Conservation (phyloP, 2,113 vertebrate genomes). For the Lagopus leucura region DNA sequence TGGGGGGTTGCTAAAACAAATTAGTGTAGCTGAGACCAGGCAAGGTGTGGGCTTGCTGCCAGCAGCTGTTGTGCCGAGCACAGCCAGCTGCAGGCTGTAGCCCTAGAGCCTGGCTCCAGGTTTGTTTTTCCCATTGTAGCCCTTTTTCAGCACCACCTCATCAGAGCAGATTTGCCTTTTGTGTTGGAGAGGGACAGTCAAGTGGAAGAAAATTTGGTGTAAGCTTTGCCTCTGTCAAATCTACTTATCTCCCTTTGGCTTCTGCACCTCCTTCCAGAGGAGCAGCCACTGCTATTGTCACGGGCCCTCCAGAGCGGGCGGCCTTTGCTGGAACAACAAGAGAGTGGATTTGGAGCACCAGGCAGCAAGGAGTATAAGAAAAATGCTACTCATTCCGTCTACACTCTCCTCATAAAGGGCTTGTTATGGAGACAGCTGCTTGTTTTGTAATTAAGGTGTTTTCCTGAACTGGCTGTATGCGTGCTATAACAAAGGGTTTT, state of each 20-base stretch:
- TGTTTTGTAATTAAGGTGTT: background rate
- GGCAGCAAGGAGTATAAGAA: background rate
- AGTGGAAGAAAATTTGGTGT: background rate
- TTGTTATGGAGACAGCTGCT: background rate
- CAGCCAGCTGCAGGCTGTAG: background rate
- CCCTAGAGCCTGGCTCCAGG: background rate
- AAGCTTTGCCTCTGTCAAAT: background rate
- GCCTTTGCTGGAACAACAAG: background rate
- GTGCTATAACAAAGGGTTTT: background rate
- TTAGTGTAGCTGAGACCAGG: background rate
- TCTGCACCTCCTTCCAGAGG: background rate
- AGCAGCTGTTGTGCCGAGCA: background rate
- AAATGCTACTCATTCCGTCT: background rate
- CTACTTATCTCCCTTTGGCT: conserved; percentile 10
- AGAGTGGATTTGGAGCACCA: background rate
- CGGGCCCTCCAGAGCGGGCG: fast-evolving
- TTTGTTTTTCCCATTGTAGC: background rate
- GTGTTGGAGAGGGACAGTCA: background rate
- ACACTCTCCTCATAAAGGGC: background rate
- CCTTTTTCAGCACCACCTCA: background rate
- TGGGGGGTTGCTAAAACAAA: background rate
- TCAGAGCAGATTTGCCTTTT: background rate
- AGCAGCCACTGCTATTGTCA: background rate
- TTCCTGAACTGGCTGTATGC: background rate
- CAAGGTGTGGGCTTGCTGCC: background rate